Evolutionary conservation across 1,140 invertebrate species (phyloP), one percentile per base, ranked within the genome.

Genomic region (Tetraneura akinire): DNA sequence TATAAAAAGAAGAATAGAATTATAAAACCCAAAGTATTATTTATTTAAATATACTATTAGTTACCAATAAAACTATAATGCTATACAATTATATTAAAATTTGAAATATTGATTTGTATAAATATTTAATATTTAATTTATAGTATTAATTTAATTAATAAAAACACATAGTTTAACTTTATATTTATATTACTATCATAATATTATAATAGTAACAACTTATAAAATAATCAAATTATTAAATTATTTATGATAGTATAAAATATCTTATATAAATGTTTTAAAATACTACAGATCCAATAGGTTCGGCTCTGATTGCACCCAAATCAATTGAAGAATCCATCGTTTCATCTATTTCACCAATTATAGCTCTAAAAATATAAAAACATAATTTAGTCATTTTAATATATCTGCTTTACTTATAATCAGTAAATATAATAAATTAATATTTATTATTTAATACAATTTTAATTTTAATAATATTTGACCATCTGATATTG

Each of bases 281-380:
- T 84, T 68, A 96, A 88, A 96, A 94, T 81, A 91, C 89, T 82
- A 97, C 93, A 80, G 93, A 88, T 85, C 93, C 94, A 81, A 98
- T 87, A 21, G 95, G 95, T 86, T 98, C 96, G 45, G 95, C 95
- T 87, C 93, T 90, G 81, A 97, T 94, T 82, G 90, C 91, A 26
- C 90, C 88, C 82, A 97, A 89, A 86, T 97, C 95, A 83, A 97
- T 85, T 85, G 92, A 88, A 81, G 91, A 91, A 86, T 98, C 96
- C 82, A 95, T 88, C 82, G 94, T 92, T 86, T 98, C 95, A 86
- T 97, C 95, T 82, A 98, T 89, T 87, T 96, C 92, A 80, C 96
- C 96, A 81, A 98, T 92, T 74, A 97, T 91, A 42, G 94, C 96
- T 68, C 92, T 93, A 85, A 83, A 89, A 66, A 88, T 81, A 83